Conservation (phyloP, 2,113 vertebrate species). For the Rhinoptilus africanus region DNA sequence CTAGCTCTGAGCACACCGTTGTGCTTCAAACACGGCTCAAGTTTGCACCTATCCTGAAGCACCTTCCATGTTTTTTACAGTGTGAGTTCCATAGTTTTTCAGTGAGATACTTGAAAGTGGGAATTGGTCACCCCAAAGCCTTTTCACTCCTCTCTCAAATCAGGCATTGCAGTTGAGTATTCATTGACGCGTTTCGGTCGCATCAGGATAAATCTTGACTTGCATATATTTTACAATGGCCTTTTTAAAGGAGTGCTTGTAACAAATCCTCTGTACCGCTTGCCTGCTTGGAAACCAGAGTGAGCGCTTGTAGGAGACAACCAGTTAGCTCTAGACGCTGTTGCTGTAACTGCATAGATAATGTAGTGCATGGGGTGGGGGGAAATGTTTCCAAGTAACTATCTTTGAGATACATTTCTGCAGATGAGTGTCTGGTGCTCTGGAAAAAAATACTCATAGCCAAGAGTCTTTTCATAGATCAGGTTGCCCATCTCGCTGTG, state of each 20-base stretch:
- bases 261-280: not conserved
- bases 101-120: not conserved
- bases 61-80: accelerated
- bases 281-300: not conserved
- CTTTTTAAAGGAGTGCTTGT: not conserved
- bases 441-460: not conserved
- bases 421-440: not conserved
- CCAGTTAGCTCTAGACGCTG: not conserved
- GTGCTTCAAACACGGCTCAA: not conserved
- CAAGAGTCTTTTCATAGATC: not conserved
- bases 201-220: not conserved
- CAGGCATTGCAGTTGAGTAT: not conserved
- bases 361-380: not conserved
- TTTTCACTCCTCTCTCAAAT: not conserved
- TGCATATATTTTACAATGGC: not conserved
- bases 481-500: not conserved
- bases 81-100: not conserved
- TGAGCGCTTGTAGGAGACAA: not conserved
- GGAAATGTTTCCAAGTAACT: not conserved
- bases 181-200: not conserved
- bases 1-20: not conserved
- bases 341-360: not conserved
- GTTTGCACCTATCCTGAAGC: not conserved
- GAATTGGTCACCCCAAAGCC: not conserved
- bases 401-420: not conserved